A percentile compares a stretch with the other conserved stretches of the same genome.
phyloP scores from a whole-genome alignment of 1,140 invertebrate genomes.

The Drosophila lini region DNA sequence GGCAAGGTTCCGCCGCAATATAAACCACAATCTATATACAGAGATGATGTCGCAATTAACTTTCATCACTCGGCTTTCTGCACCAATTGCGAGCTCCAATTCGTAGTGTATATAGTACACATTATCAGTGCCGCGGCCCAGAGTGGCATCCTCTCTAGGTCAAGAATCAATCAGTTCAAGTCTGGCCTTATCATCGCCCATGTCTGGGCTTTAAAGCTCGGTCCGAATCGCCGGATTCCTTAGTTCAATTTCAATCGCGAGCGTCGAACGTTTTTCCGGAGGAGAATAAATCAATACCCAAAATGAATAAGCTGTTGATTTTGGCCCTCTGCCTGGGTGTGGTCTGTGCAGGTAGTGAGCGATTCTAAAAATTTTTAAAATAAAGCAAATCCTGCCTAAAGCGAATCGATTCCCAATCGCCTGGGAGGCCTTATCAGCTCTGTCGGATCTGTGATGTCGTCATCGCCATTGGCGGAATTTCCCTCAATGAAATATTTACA shows the following conservation, averaged over 20 bases:
- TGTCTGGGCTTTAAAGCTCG: constrained; percentile 64
- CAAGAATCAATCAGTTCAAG: constrained; percentile 77
- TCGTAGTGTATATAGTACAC: constrained; percentile 12
- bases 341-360: constrained; percentile 74
- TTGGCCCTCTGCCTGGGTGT: constrained; percentile 75
- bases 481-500: constrained; percentile 60
- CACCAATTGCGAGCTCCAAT: constrained; percentile 71
- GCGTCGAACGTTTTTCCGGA: constrained; percentile 52
- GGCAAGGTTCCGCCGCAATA: constrained; percentile 47
- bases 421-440: not conserved
- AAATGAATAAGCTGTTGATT: constrained; percentile 72
- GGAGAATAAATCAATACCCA: constrained; percentile 35
- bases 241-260: constrained; percentile 64
- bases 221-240: constrained; percentile 45
- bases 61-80: constrained; percentile 75
- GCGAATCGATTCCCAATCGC: not conserved
- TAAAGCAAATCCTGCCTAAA: constrained; percentile 6
- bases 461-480: constrained; percentile 19
- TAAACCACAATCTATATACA: constrained; percentile 19
- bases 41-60: constrained; percentile 65
- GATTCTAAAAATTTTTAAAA: not conserved
- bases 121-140: constrained; percentile 50
- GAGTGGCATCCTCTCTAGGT: constrained; percentile 73
- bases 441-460: constrained; percentile 1
- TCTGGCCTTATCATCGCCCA: constrained; percentile 35